Conservation (phyloP, 2,113 vertebrate genomes). For the Pterocles burchelli region DNA sequence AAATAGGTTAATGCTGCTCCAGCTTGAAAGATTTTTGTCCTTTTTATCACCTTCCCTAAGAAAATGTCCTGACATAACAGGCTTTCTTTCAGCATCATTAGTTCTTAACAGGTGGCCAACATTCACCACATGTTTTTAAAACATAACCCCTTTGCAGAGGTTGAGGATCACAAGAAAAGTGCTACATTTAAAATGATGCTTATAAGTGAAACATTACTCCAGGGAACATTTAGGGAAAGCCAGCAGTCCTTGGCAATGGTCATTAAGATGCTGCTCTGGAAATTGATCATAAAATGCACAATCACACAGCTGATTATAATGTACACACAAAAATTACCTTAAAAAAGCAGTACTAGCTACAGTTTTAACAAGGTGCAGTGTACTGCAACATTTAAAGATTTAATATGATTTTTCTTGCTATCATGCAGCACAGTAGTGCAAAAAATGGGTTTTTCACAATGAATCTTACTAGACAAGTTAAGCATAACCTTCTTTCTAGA, state of each 20-base stretch:
- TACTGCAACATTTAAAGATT: not conserved
- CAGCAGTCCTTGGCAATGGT: not conserved
- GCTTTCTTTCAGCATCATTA: constrained; percentile 38
- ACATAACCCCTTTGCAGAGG: constrained; percentile 26
- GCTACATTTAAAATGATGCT: constrained; percentile 41
- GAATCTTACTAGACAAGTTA: not conserved
- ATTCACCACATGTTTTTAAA: constrained; percentile 40
- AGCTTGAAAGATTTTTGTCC: constrained; percentile 33
- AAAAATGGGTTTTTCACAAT: not conserved
- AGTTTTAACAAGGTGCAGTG: not conserved
- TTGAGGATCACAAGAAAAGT: constrained; percentile 27
- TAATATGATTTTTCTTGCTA: not conserved
- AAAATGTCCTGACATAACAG: constrained; percentile 37
- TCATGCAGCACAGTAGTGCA: not conserved
- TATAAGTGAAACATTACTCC: constrained; percentile 40
- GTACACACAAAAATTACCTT: not conserved
- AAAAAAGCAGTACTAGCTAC: not conserved
- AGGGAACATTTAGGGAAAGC: constrained; percentile 30
- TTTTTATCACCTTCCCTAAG: constrained; percentile 46
- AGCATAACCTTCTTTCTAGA: not conserved
- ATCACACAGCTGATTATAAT: not conserved
- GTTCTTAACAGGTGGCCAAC: constrained; percentile 49
- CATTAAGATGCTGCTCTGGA: constrained; percentile 48
- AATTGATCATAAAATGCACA: not conserved
- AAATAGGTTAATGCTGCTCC: not conserved